Evolutionary conservation across 2,888 invertebrate species (phyloP), one percentile per base, ranked within the genome.

Genomic region (Noctua comes): DNA sequence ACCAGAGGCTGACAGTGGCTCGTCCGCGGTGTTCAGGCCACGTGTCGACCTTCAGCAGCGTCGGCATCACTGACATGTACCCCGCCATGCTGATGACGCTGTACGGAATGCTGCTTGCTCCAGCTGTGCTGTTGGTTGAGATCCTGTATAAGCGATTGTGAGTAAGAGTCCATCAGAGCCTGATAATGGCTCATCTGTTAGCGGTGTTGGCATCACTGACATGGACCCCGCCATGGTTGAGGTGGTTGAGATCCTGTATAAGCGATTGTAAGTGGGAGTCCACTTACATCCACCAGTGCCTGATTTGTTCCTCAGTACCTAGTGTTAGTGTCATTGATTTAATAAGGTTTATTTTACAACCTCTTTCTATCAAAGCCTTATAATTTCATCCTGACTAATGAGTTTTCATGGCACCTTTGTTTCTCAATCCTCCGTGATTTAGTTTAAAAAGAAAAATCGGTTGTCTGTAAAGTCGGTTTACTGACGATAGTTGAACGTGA

Each of bases 181-280:
- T 65, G 24, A 36, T 4, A 24, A 97, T 97, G 0, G 96, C 97
- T 18, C 97, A 97, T 86, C 98, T 98, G 0, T 98, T 93, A 96
- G 98, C 88, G 97, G 97, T 78, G 98, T 98, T 0, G 97, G 97
- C 46, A 93, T 97, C 80, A 94, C 95, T 0, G 97, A 97, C 88
- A 97, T 97, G 93, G 95, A 96, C 77, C 97, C 97, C 0, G 97
- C 97, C 0, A 31, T 31, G n/a, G n/a, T n/a, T n/a, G n/a, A n/a
- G 46, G 10, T 95, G 10, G 43, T 96, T 31, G 96, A 96, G 89
- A 93, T 96, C 13, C 78, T 91, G 54, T 94, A 95, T 77, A 92
- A 93, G 46, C 90, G 91, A 68, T 76, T 96, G 96, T 96, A 66
- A 94, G 95, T 93, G 40, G 2, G 6, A 24, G n/a, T n/a, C 57